Conservation (phyloP, 2,888 invertebrate genomes). For the Diabrotica balteata region DNA sequence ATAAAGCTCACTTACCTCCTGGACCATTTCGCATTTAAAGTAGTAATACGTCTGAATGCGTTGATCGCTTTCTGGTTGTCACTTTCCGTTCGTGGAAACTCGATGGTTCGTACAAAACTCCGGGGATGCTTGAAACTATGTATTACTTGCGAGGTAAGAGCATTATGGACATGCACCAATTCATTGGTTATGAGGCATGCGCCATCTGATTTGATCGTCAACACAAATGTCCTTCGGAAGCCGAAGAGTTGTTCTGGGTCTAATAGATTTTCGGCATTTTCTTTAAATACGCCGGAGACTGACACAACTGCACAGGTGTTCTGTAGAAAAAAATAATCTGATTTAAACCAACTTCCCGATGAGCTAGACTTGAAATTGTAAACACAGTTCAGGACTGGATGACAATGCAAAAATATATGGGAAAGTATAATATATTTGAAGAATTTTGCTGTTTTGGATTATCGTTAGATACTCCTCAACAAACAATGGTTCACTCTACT, state of each 20-base stretch:
- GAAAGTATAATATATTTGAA: too few relatives aligned
- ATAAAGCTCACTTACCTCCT: conserved; percentile 52
- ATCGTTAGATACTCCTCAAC: too few relatives aligned
- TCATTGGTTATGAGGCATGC: conserved; percentile 74
- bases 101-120: conserved; percentile 30
- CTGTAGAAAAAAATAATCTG: conserved; percentile 46
- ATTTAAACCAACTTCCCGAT: too few relatives aligned
- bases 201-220: conserved; percentile 62
- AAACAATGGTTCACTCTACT: too few relatives aligned
- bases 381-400: too few relatives aligned
- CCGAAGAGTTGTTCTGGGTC: conserved; percentile 60
- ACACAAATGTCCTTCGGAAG: conserved; percentile 68
- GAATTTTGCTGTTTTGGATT: too few relatives aligned
- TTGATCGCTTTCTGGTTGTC: conserved; percentile 49
- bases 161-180: conserved; percentile 67
- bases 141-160: conserved; percentile 45
- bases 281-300: conserved; percentile 71
- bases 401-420: too few relatives aligned
- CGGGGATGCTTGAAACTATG: conserved; percentile 48
- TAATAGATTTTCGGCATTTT: conserved; percentile 62
- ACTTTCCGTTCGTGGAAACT: conserved; percentile 40
- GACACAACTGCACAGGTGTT: conserved; percentile 63
- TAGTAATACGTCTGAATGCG: conserved; percentile 49
- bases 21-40: conserved; percentile 52
- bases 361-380: too few relatives aligned